Percentiles rank a stretch among this genome's conserved stretches.
These are phyloP conservation scores for Anas capensis DNA, from an alignment of 2,797 vertebrate species.

Conservation along the genomic window DNA sequence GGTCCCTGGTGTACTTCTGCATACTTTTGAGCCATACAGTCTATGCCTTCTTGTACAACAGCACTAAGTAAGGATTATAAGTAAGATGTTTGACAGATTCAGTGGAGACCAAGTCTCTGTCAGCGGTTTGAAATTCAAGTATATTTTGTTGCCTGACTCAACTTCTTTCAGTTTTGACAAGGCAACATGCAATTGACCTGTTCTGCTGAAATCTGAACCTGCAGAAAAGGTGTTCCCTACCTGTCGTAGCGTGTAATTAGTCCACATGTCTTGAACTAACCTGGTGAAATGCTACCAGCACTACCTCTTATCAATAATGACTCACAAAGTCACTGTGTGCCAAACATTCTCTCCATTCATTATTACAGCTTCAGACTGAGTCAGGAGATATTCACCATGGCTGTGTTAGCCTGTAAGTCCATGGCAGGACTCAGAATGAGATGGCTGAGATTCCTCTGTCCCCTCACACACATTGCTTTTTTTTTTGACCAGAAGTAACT, in stretches of 20 bases:
- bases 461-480: not conserved
- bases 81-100: not conserved
- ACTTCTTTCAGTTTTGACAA: not conserved
- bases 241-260: not conserved
- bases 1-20: not conserved
- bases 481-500: not conserved
- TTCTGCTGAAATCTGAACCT: not conserved
- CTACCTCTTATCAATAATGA: not conserved
- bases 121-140: not conserved
- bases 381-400: not conserved
- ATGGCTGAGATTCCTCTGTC: not conserved
- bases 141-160: not conserved
- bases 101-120: not conserved
- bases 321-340: accelerated
- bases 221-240: not conserved
- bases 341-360: not conserved
- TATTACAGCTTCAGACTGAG: not conserved
- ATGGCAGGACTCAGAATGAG: not conserved
- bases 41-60: not conserved
- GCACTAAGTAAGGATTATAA: not conserved
- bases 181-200: not conserved
- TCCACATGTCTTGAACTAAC: not conserved
- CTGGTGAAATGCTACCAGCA: not conserved
- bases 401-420: not conserved
- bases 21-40: not conserved